Percentiles rank a stretch among this genome's conserved stretches.
phyloP scores from a whole-genome alignment of 2,113 vertebrate species.

The Labrus mixtus region DNA sequence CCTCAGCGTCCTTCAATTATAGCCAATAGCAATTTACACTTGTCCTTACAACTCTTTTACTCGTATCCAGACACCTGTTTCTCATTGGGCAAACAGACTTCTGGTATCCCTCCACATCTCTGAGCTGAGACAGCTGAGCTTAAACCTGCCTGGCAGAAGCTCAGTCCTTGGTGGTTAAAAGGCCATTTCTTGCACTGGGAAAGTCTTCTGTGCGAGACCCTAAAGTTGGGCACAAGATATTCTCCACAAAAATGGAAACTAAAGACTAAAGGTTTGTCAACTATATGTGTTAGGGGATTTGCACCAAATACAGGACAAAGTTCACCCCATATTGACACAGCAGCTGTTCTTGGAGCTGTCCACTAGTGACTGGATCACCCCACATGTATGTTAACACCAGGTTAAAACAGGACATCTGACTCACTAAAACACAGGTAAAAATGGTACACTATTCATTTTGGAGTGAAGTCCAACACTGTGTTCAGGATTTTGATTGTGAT shows the following conservation, averaged over 20 bases:
- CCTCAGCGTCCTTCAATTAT: slow-evolving; percentile 36
- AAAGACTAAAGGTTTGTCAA: neutral
- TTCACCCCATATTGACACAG: too few relatives aligned
- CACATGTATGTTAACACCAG: too few relatives aligned
- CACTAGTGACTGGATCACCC: too few relatives aligned
- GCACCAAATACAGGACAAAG: too few relatives aligned
- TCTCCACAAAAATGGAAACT: neutral
- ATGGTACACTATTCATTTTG: too few relatives aligned
- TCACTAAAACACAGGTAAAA: too few relatives aligned
- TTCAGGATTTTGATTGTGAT: too few relatives aligned
- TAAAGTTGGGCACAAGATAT: neutral
- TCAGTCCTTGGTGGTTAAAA: slow-evolving; percentile 41
- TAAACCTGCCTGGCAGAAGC: slow-evolving; percentile 45
- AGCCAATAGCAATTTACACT: slow-evolving; percentile 60
- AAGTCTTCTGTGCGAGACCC: neutral
- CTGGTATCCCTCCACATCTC: slow-evolving; percentile 65
- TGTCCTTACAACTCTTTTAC: slow-evolving; percentile 66
- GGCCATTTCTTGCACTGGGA: slow-evolving; percentile 26
- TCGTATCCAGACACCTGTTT: slow-evolving; percentile 70
- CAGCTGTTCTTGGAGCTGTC: too few relatives aligned
- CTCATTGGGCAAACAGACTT: slow-evolving; percentile 60
- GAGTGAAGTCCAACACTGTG: too few relatives aligned
- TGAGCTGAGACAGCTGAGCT: slow-evolving; percentile 48
- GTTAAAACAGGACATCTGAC: too few relatives aligned
- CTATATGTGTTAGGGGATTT: too few relatives aligned